A percentile compares a stretch with the other conserved stretches of the same genome.
phyloP scores from a whole-genome alignment of 2,888 invertebrate species.

The Tromatobia lineatoria region DNA sequence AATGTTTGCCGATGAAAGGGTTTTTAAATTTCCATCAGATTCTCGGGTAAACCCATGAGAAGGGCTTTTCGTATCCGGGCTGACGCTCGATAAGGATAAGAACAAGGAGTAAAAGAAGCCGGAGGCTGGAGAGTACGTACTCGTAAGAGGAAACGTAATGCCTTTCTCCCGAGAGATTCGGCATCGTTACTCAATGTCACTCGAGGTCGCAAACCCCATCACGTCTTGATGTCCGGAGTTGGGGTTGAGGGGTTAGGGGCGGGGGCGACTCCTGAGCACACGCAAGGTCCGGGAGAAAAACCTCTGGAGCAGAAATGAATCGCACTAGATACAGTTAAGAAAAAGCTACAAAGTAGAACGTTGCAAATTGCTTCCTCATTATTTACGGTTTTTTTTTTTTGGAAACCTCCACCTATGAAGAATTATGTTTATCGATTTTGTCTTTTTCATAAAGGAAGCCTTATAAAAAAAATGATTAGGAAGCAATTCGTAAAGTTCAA shows the following conservation, averaged over 20 bases:
- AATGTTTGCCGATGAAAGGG: not conserved
- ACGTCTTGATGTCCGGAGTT: constrained; percentile 20
- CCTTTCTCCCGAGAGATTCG: constrained; percentile 21
- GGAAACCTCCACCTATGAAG: no score
- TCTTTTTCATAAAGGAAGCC: no score
- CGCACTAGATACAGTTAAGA: not conserved
- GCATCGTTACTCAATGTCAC: constrained; percentile 47
- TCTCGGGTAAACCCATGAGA: not conserved
- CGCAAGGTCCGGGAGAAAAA: constrained; percentile 5
- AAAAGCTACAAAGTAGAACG: no score
- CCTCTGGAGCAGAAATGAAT: constrained; percentile 22
- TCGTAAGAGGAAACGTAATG: constrained; percentile 31
- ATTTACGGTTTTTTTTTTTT: no score
- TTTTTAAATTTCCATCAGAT: constrained; percentile 12
- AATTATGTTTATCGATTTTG: no score
- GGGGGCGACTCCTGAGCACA: not conserved
- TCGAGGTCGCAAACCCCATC: constrained; percentile 39
- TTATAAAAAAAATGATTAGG: no score
- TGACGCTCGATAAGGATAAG: constrained; percentile 23
- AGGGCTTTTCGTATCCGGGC: constrained; percentile 3
- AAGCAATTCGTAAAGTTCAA: no score
- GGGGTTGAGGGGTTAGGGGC: not conserved
- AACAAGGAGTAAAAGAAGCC: constrained; percentile 3
- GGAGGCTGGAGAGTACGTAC: constrained; percentile 17
- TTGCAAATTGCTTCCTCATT: no score